A percentile compares a stretch with the other conserved stretches of the same genome.
phyloP scores from a whole-genome alignment of 2,888 invertebrate species.

The Willowsia nigromaculata region DNA sequence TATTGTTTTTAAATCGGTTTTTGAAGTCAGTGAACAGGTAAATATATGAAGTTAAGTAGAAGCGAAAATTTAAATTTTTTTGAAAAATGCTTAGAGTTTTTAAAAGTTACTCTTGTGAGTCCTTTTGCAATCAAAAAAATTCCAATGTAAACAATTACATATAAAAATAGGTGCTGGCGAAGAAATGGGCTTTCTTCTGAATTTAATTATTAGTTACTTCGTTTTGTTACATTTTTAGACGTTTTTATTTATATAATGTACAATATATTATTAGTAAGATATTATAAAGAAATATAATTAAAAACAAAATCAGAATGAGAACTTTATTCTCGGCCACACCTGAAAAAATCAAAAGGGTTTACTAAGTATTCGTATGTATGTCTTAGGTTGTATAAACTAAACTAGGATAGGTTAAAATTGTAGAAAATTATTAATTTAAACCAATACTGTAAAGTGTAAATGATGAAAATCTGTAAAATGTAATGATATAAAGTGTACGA shows the following conservation, averaged over 20 bases:
- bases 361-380: conserved; percentile 10
- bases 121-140: background rate
- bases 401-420: background rate
- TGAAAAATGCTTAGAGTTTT: background rate
- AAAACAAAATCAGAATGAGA: conserved; percentile 15
- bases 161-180: conserved; percentile 13
- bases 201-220: background rate
- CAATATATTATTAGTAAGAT: background rate
- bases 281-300: background rate
- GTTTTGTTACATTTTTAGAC: conserved; percentile 1
- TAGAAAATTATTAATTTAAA: background rate
- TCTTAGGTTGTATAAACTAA: background rate
- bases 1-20: too few relatives aligned
- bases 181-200: conserved; percentile 19
- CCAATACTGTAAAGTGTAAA: background rate
- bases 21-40: too few relatives aligned
- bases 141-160: background rate
- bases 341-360: conserved; percentile 34
- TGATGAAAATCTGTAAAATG: background rate
- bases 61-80: too few relatives aligned
- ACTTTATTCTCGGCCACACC: conserved; percentile 34
- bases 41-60: too few relatives aligned
- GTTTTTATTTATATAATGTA: conserved; percentile 11
- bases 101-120: background rate
- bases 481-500: background rate